Base-by-base conservation (phyloP, 2,113 vertebrate genomes). In the Oryzias celebensis region DNA sequence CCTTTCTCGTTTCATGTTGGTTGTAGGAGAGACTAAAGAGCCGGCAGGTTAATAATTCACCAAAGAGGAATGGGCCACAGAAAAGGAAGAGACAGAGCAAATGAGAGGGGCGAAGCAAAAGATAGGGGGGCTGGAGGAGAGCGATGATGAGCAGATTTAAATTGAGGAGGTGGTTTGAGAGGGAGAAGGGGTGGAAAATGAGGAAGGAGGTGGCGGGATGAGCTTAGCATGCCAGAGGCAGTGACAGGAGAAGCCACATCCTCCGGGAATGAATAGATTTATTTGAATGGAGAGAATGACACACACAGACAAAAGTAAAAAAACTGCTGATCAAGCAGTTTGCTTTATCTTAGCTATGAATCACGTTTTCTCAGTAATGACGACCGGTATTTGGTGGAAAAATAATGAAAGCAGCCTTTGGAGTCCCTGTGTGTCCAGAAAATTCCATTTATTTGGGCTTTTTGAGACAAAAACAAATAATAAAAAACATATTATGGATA, bases 161-260 rank as follows among this genome's bases (percentile, higher is more conserved):
- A 62, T 74, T 65, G 68, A 62, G 69, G 51, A 42, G 50, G 60
- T 44, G 57, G 31, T 12, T 47, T 44, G 47, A 42, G 58, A 41
- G 51, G 24, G 53, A 52, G 24, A 14, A 15, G 45, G 55, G 64
- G 44, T 7, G 7, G 48, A 31, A 55, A 51, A 56, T 48, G 47
- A 66, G 61, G 44, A 71, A n/a, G 68, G 51, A 42, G 22, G 44
- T 53, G 52, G 58, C 41, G 52, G 52, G 54, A 69, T 55, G 71
- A 62, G 63, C 79, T 84, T 87, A 84, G 73, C 77, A 81, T 87
- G 70, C 78, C 45, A 41, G 63, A 59, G 74, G 57, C 64, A 36
- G 64, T 56, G 47, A 53, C 43, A 31, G 54, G 63, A 65, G 62
- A 78, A 73, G 56, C 64, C 49, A 76, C 74, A 79, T 82, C 73